These are phyloP conservation scores for Dromius quadrimaculatus DNA, from an alignment of 2,888 invertebrate species.

Conservation along the genomic window DNA sequence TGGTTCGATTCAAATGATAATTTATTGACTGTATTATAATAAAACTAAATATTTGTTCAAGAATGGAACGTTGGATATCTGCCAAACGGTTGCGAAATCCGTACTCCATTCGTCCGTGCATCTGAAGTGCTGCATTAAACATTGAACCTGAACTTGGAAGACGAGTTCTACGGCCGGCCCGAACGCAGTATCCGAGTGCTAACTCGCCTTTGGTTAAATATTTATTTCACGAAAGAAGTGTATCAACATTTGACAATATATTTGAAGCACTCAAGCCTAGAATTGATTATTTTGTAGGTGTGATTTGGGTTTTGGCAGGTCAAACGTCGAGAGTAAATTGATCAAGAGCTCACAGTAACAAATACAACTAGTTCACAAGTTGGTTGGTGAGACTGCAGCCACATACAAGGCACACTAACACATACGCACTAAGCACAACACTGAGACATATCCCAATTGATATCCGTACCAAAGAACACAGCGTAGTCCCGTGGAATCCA, in stretches of 20 bases:
- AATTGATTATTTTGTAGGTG: no score
- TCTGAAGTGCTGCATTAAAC: conserved; percentile 37
- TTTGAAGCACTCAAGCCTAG: no score
- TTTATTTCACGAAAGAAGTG: no score
- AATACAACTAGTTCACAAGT: conserved; percentile 17
- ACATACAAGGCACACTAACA: conserved; percentile 16
- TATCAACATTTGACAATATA: no score
- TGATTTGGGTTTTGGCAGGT: no score
- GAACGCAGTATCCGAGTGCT: background rate
- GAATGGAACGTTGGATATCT: no score
- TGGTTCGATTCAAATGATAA: no score
- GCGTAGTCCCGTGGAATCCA: background rate
- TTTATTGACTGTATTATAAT: no score
- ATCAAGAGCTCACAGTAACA: conserved; percentile 10
- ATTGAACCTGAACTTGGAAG: conserved; percentile 44
- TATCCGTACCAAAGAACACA: conserved; percentile 8
- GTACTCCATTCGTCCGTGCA: conserved; percentile 5
- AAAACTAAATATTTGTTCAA: no score
- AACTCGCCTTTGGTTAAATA: no score
- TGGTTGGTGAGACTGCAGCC: conserved; percentile 14
- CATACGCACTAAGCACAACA: conserved; percentile 3
- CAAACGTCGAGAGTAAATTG: background rate
- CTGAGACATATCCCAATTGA: background rate
- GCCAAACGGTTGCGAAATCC: conserved; percentile 7
- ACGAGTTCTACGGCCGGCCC: conserved; percentile 3